Evolutionary conservation across 2,888 invertebrate species (phyloP), one percentile per base, ranked within the genome.

Genomic region (Cynaeus angustus): DNA sequence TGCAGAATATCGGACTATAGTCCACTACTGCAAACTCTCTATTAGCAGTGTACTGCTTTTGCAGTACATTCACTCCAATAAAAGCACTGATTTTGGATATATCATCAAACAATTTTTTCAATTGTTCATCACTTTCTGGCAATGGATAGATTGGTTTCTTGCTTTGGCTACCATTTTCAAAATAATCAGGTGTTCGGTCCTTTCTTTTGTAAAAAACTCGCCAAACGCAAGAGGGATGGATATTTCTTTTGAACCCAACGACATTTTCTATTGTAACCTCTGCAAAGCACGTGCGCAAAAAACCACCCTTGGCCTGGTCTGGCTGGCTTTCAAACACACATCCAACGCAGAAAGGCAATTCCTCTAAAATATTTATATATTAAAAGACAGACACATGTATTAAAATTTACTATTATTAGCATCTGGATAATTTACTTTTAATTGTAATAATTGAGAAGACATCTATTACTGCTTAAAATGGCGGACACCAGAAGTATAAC

Each of bases 351-450:
- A 12, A 3, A 41, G 58, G 58, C 30, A 45, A 43, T 45, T 58
- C 28, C 30, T 45, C 58, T 58, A 58, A 58, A 41, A 45, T 58
- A 58, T 58, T 58, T 58, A 58, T 58, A 58, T 45, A 58, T 58
- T 58, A 58, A 56, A 56, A 56, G 56, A 41, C 56, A 56, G n/a
- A 33, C 33, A 52, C 43, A 43, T 56, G 56, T 56, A 56, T 56
- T 56, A 56, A 56, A 56, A 56, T 41, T 41, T 56, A 56, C 37
- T 53, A 13, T 53, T 53, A 13, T 43, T 12, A 13, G 26, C 1
- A 56, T 56, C 26, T 37, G 56, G 56, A 56, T 56, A 56, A 43
- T 56, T 41, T 56, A 56, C 26, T 12, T 12, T 6, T 41, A 41
- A 1, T 12, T 41, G 12, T 41, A 37, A 37, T 37, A 37, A 37